Evolutionary conservation across 2,888 invertebrate species (phyloP).

Genomic region (Amblyjoppa fuscipennis): DNA sequence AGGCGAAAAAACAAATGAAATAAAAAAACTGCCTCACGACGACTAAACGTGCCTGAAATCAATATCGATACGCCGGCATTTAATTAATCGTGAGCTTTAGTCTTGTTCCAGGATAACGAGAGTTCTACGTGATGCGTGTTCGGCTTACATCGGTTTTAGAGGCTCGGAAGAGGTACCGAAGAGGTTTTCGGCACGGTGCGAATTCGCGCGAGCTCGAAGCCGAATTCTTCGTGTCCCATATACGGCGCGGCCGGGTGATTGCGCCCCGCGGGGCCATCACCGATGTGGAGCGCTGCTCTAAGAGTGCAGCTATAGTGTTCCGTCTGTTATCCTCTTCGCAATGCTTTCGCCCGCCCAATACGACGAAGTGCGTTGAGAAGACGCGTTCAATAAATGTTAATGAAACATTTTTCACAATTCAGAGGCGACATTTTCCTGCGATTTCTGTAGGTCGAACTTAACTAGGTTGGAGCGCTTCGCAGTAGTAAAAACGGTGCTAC

Average conservation of each 20-base stretch:
- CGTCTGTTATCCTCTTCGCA: neutral
- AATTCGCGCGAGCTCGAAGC: slow-evolving; percentile 8
- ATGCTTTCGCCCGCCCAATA: neutral
- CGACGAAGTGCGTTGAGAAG: no score
- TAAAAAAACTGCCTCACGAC: no score
- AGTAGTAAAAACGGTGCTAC: no score
- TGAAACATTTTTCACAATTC: neutral
- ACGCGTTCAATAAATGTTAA: neutral
- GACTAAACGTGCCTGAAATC: neutral
- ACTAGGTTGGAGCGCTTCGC: no score
- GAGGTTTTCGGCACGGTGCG: neutral
- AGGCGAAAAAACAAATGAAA: neutral
- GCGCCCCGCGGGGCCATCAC: slow-evolving; percentile 30
- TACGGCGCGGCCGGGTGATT: slow-evolving; percentile 34
- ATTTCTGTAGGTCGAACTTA: no score
- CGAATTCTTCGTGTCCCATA: slow-evolving; percentile 50
- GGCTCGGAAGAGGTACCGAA: neutral
- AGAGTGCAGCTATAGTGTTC: neutral
- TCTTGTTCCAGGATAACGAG: slow-evolving; percentile 23
- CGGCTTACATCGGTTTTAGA: neutral
- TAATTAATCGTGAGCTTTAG: neutral
- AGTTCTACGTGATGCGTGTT: neutral
- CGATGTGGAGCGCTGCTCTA: slow-evolving; percentile 47
- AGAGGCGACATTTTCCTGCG: no score
- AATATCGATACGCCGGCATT: neutral